Percentiles rank a stretch among this genome's conserved stretches.
phyloP scores from a whole-genome alignment of 1,140 invertebrate genomes.

The Anoplophora glabripennis region DNA sequence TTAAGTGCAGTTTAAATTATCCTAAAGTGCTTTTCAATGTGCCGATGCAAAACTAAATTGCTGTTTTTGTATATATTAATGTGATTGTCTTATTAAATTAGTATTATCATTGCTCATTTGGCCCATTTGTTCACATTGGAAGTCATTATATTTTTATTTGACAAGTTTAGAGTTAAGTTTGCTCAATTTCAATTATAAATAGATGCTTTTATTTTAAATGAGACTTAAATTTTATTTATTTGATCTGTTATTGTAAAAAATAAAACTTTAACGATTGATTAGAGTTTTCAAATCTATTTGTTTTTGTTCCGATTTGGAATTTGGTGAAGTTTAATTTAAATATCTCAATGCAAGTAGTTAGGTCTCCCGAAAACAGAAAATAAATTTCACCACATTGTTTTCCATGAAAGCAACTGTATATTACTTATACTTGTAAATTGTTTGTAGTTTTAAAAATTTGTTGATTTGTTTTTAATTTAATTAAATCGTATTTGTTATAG shows the following conservation, averaged over 20 bases:
- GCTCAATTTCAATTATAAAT: slow-evolving; percentile 16
- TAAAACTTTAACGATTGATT: too few species aligned
- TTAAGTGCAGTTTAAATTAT: slow-evolving; percentile 25
- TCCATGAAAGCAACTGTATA: slow-evolving; percentile 33
- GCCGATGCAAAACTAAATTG: neutral
- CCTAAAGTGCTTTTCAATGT: neutral
- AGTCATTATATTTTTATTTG: neutral
- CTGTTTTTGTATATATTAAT: neutral
- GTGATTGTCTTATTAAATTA: slow-evolving; percentile 2
- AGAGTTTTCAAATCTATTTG: neutral
- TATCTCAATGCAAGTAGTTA: slow-evolving; percentile 20
- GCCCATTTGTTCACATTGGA: neutral
- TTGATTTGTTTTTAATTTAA: slow-evolving; percentile 11
- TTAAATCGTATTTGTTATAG: slow-evolving; percentile 5
- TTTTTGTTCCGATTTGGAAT: slow-evolving; percentile 28
- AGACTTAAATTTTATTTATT: slow-evolving; percentile 14
- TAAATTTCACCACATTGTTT: slow-evolving; percentile 32
- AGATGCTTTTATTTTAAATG: neutral
- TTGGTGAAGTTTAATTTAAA: slow-evolving; percentile 25
- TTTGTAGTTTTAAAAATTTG: slow-evolving; percentile 7
- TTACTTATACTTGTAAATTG: neutral
- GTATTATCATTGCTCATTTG: too few species aligned
- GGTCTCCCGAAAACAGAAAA: slow-evolving; percentile 8
- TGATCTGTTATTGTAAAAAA: slow-evolving; percentile 13
- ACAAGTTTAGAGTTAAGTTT: slow-evolving; percentile 18